These are phyloP conservation scores for Centruroides vittatus DNA, from an alignment of 1,140 invertebrate genomes.

Conservation along the genomic window DNA sequence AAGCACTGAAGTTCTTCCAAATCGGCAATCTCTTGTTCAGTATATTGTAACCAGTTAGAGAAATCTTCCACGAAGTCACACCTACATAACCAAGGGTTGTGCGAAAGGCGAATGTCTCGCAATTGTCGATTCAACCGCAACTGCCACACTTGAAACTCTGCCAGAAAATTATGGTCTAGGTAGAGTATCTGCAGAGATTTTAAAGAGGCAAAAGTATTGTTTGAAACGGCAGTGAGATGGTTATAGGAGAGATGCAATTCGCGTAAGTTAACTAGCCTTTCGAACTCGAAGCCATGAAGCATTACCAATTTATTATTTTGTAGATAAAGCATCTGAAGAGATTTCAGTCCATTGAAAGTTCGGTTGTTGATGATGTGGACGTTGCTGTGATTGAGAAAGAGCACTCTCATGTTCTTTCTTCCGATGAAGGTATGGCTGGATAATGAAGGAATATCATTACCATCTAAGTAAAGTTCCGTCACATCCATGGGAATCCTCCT, in stretches of 20 bases:
- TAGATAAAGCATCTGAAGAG: conserved; percentile 64
- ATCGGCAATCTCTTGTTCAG: conserved; percentile 61
- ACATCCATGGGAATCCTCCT: conserved; percentile 82
- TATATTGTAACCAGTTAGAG: conserved; percentile 38
- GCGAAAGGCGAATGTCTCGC: conserved; percentile 52
- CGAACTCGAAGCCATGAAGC: conserved; percentile 77
- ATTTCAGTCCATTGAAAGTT: conserved; percentile 75
- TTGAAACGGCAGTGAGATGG: conserved; percentile 56
- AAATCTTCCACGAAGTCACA: conserved; percentile 77
- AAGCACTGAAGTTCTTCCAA: conserved; percentile 61
- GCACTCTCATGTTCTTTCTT: conserved; percentile 66
- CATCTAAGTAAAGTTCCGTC: conserved; percentile 79
- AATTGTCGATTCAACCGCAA: conserved; percentile 47
- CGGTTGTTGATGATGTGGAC: conserved; percentile 78
- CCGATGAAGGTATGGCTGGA: conserved; percentile 84
- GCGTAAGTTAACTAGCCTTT: conserved; percentile 60
- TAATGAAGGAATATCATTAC: conserved; percentile 67
- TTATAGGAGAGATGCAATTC: conserved; percentile 82
- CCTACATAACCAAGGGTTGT: conserved; percentile 76
- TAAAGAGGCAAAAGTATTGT: conserved; percentile 60
- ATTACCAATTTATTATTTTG: conserved; percentile 66
- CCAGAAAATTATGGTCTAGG: conserved; percentile 67
- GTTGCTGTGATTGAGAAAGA: conserved; percentile 71
- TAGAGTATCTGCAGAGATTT: conserved; percentile 62
- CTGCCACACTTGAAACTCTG: conserved; percentile 69